Percentiles rank a stretch among this genome's conserved stretches.
Conservation (phyloP, 2,797 vertebrate species). For the Triplophysa yarkandensis region DNA sequence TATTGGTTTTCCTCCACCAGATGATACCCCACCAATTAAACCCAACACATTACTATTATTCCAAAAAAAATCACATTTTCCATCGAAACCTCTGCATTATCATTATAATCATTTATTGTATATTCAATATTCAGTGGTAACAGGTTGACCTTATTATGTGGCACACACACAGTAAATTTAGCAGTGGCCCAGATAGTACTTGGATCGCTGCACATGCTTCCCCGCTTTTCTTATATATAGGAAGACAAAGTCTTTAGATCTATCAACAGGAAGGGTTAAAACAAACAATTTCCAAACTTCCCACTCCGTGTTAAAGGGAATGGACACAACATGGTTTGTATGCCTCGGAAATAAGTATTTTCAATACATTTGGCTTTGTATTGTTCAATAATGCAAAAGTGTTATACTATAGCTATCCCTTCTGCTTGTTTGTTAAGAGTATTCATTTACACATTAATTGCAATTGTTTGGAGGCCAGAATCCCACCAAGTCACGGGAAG, state of each 20-base stretch:
- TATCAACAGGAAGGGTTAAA: slow-evolving; percentile 22
- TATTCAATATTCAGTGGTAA: no score
- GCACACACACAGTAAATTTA: slow-evolving; percentile 45
- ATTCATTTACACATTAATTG: neutral
- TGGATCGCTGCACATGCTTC: slow-evolving; percentile 8
- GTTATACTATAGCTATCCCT: neutral
- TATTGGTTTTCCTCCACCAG: no score
- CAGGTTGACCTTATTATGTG: slow-evolving; percentile 46
- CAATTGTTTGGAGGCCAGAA: neutral
- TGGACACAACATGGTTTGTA: neutral
- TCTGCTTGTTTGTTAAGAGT: neutral
- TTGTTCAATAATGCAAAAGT: neutral
- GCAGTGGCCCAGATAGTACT: slow-evolving; percentile 44
- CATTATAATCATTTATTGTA: no score
- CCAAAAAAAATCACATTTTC: no score
- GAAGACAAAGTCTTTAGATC: neutral
- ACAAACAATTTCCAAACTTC: slow-evolving; percentile 10
- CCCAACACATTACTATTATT: no score
- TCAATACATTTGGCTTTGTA: neutral
- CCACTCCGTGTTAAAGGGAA: neutral
- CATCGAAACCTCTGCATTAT: no score
- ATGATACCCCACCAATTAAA: no score
- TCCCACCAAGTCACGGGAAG: neutral
- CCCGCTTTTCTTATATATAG: neutral
- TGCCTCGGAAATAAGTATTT: neutral